A percentile compares a stretch with the other conserved stretches of the same genome.
These are phyloP conservation scores for Microtus ochrogaster DNA, from an alignment of 2,113 vertebrate species.

Conservation along the genomic window DNA sequence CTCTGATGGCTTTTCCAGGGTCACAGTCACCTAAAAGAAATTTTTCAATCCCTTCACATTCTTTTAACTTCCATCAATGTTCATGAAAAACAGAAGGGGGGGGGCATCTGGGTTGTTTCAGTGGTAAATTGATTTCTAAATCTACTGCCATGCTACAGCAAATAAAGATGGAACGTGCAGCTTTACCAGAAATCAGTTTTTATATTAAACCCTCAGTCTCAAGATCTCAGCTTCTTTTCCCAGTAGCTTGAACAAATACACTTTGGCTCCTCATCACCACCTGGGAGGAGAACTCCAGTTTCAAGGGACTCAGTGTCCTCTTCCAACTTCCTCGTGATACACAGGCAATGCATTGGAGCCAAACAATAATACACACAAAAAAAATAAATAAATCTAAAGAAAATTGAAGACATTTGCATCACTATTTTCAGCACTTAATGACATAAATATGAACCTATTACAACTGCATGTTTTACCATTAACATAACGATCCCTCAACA, in stretches of 20 bases:
- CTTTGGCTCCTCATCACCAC: neutral
- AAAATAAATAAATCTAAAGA: neutral
- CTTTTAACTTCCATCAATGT: neutral
- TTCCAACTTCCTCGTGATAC: neutral
- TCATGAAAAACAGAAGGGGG: neutral
- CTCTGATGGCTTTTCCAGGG: neutral
- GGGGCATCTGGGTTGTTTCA: slow-evolving; percentile 16
- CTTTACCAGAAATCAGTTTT: neutral
- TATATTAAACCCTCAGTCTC: neutral
- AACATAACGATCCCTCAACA: neutral
- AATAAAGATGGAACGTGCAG: neutral
- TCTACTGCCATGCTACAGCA: neutral
- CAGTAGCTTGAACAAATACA: neutral
- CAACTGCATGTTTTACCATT: neutral
- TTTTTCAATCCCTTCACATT: neutral
- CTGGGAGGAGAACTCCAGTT: neutral
- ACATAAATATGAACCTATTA: neutral
- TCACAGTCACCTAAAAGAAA: neutral
- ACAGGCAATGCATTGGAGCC: neutral
- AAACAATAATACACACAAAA: neutral
- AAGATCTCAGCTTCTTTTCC: slow-evolving; percentile 5
- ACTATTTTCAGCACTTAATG: slow-evolving; percentile 35
- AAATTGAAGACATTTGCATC: neutral
- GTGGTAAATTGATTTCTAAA: slow-evolving; percentile 22
- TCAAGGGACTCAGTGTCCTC: neutral